phyloP scores from a whole-genome alignment of 2,113 vertebrate genomes.

The Garra rufa region DNA sequence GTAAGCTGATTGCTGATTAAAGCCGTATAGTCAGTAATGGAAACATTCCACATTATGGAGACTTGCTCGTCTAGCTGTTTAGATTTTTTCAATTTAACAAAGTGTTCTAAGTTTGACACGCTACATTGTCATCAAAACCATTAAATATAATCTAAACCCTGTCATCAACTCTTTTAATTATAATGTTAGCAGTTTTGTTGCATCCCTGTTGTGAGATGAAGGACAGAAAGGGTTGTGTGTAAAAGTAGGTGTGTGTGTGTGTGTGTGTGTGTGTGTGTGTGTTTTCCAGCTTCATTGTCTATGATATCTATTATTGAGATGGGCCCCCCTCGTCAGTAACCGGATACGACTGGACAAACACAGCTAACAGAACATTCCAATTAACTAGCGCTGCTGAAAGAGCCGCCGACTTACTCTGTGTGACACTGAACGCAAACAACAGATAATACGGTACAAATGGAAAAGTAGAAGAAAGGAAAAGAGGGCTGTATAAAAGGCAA shows the following conservation, averaged over 20 bases:
- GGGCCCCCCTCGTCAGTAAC: constrained; percentile 65
- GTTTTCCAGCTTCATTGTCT: constrained; percentile 61
- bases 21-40: neutral
- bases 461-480: constrained; percentile 2
- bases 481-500: neutral
- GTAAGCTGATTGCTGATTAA: neutral
- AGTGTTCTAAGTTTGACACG: neutral
- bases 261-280: constrained; percentile 27
- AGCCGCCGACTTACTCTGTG: constrained; percentile 13
- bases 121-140: neutral
- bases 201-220: neutral
- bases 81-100: neutral
- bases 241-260: too few relatives aligned
- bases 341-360: constrained; percentile 61
- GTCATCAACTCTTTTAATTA: neutral
- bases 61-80: too few relatives aligned
- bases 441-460: neutral
- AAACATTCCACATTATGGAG: neutral
- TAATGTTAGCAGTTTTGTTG: neutral
- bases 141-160: neutral
- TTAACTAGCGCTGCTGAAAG: constrained; percentile 55
- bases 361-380: constrained; percentile 64
- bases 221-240: constrained; percentile 3
- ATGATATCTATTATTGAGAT: constrained; percentile 70
- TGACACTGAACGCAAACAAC: constrained; percentile 3